These are phyloP conservation scores for Melanaphis sacchari DNA, from an alignment of 1,140 invertebrate genomes.

Conservation along the genomic window DNA sequence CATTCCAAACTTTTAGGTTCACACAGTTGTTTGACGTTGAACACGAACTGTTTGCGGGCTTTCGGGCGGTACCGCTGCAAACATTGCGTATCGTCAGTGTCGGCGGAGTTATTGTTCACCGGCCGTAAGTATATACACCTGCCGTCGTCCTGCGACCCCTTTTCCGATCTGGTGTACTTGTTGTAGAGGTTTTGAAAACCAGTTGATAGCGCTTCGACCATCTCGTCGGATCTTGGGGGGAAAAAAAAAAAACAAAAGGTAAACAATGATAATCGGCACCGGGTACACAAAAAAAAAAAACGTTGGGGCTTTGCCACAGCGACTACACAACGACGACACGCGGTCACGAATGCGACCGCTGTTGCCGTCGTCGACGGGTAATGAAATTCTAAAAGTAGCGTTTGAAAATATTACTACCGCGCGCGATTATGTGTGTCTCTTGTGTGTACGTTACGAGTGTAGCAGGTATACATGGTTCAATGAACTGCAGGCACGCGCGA, in stretches of 20 bases:
- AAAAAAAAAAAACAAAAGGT: not conserved
- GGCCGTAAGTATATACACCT: not conserved
- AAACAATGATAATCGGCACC: not conserved
- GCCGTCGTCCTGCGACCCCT: not conserved
- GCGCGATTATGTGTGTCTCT: not conserved
- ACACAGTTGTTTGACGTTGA: not conserved
- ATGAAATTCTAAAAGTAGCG: not conserved
- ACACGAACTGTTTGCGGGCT: not conserved
- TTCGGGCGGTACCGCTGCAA: not conserved
- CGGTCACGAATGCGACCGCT: not conserved
- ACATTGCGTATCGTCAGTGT: not conserved
- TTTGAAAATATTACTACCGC: not conserved
- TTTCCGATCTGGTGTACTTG: slow-evolving; percentile 26
- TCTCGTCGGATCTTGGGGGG: not conserved
- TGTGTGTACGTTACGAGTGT: not conserved
- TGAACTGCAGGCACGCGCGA: not conserved
- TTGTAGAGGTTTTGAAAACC: slow-evolving; percentile 40
- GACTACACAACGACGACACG: not conserved
- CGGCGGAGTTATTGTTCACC: not conserved
- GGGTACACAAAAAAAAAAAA: not conserved
- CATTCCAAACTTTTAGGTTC: not conserved
- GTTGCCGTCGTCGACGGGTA: not conserved
- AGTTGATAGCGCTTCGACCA: not conserved
- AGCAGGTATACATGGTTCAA: not conserved
- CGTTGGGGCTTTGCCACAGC: not conserved